Conservation (phyloP, 1,140 invertebrate genomes). For the Cotesia chilonis region DNA sequence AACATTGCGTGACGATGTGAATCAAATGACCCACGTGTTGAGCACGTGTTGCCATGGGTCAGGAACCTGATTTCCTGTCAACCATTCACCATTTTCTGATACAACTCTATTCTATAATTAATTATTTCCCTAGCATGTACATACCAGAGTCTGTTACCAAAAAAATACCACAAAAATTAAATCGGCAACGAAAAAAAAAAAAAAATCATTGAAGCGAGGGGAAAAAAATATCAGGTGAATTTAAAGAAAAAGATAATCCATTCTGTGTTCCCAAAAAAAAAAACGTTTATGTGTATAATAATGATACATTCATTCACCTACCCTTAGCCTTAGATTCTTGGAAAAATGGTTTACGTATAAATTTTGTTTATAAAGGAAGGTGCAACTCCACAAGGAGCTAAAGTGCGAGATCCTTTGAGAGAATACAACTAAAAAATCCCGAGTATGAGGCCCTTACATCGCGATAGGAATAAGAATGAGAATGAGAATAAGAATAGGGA, state of each 20-base stretch:
- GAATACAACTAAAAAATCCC: constrained; percentile 33
- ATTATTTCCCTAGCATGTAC: not conserved
- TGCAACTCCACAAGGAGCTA: constrained; percentile 45
- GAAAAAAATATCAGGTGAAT: constrained; percentile 24
- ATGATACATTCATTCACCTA: constrained; percentile 13
- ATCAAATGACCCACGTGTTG: constrained; percentile 53
- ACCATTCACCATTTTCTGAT: constrained; percentile 24
- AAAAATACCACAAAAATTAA: not conserved
- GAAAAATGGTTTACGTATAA: constrained; percentile 52
- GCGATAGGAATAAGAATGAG: constrained; percentile 23
- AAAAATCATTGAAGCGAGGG: constrained; percentile 12
- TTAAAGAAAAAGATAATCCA: constrained; percentile 30
- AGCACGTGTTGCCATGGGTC: constrained; percentile 52
- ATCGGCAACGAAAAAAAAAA: not conserved
- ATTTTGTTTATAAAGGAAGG: constrained; percentile 56
- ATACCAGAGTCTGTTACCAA: not conserved
- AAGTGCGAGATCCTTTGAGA: constrained; percentile 36
- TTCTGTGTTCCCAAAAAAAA: not conserved
- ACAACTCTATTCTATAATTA: not conserved
- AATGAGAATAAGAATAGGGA: constrained; percentile 28
- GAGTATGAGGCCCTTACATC: too few species aligned
- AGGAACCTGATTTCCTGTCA: constrained; percentile 42
- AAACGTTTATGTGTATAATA: not conserved
- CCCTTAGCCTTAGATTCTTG: constrained; percentile 32
- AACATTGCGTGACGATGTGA: constrained; percentile 47